A percentile compares a stretch with the other conserved stretches of the same genome.
Evolutionary conservation across 35 echinoderm and acorn worm genomes (phyloP).

Genomic region (Lytechinus pictus): DNA sequence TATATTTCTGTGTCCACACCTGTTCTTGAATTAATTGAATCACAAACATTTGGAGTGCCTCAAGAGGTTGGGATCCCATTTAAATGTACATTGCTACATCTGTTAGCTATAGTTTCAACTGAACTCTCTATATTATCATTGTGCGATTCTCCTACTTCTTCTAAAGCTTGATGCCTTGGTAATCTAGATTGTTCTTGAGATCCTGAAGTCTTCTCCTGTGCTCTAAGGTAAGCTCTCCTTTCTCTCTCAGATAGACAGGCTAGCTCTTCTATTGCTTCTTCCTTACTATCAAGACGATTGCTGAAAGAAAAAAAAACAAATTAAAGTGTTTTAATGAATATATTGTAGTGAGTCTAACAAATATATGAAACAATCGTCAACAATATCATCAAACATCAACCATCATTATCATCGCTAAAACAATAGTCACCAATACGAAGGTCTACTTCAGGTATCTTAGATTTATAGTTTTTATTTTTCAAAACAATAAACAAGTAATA

Average conservation of each 20-base stretch:
- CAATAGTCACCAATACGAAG: neutral
- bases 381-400: neutral
- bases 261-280: constrained; percentile 59
- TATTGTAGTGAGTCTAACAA: neutral
- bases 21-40: too few relatives aligned
- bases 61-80: neutral
- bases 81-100: neutral
- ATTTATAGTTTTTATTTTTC: too few relatives aligned
- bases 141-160: constrained; percentile 37
- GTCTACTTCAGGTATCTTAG: too few relatives aligned
- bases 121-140: constrained; percentile 48
- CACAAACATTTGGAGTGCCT: neutral
- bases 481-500: too few relatives aligned
- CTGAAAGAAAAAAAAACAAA: neutral
- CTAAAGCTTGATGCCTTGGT: constrained; percentile 43
- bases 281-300: constrained; percentile 51
- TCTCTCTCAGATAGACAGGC: constrained; percentile 64
- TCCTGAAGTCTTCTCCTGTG: constrained; percentile 38
- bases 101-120: neutral
- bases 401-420: neutral
- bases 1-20: too few relatives aligned
- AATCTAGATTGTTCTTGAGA: neutral
- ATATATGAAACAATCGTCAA: neutral
- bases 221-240: constrained; percentile 65
- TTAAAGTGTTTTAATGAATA: neutral